These are phyloP conservation scores for Subacronicta megacephala DNA, from an alignment of 2,888 invertebrate genomes.

Conservation along the genomic window DNA sequence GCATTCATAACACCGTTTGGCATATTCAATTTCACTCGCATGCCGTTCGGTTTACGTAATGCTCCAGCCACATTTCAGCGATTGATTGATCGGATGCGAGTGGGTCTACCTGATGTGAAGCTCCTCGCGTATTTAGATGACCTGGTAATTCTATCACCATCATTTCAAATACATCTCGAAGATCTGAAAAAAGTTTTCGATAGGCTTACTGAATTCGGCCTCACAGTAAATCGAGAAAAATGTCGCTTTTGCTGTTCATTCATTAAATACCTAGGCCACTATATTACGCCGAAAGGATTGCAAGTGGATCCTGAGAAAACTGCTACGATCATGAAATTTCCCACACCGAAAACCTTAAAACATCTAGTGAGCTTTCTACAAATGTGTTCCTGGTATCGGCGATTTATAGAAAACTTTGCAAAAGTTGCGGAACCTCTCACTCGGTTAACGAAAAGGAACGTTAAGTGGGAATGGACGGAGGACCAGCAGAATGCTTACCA, in stretches of 20 bases:
- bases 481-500: slow-evolving; percentile 33
- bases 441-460: slow-evolving; percentile 33
- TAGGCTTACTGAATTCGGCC: slow-evolving; percentile 31
- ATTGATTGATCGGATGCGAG: slow-evolving; percentile 27
- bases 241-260: slow-evolving; percentile 43
- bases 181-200: slow-evolving; percentile 32
- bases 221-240: slow-evolving; percentile 44
- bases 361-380: slow-evolving; percentile 19
- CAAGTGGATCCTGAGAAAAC: slow-evolving; percentile 50
- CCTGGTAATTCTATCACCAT: slow-evolving; percentile 5
- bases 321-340: slow-evolving; percentile 20
- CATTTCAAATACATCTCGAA: slow-evolving; percentile 12
- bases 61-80: slow-evolving; percentile 18
- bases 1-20: slow-evolving; percentile 15
- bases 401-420: slow-evolving; percentile 48
- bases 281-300: slow-evolving; percentile 32
- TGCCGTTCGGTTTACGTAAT: slow-evolving; percentile 15
- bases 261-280: slow-evolving; percentile 56
- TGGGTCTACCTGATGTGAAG: slow-evolving; percentile 3
- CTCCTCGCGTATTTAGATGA: slow-evolving; percentile 16
- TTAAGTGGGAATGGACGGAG: slow-evolving; percentile 26
- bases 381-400: slow-evolving; percentile 52
- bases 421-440: slow-evolving; percentile 38
- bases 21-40: slow-evolving; percentile 4
- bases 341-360: slow-evolving; percentile 13